Evolutionary conservation across 2,797 vertebrate species (phyloP).

Genomic region (Oceanodroma leucorhoa): DNA sequence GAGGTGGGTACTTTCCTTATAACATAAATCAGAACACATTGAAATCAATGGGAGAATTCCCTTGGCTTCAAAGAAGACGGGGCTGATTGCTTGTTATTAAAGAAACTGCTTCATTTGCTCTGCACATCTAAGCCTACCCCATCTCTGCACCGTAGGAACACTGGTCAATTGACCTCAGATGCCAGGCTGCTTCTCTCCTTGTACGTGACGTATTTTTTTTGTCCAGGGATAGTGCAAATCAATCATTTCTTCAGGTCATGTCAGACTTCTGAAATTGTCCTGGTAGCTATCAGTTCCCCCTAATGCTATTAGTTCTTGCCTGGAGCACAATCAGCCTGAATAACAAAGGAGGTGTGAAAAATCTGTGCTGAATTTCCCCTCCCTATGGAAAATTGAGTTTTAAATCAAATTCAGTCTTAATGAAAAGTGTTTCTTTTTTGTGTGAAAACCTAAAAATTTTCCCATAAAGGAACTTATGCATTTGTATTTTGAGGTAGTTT

Average conservation of each 20-base stretch:
- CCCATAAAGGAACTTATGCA: not conserved
- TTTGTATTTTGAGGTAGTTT: not conserved
- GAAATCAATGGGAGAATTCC: not conserved
- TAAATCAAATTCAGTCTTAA: not conserved
- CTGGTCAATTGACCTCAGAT: not conserved
- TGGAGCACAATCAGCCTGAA: not conserved
- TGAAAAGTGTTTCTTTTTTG: not conserved
- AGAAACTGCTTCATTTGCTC: not conserved
- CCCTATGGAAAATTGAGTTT: not conserved
- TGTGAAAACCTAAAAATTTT: not conserved
- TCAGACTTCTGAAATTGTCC: not conserved
- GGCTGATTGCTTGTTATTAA: not conserved
- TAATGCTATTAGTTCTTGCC: not conserved
- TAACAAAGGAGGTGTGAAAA: not conserved
- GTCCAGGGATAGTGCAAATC: not conserved
- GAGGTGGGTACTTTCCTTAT: not conserved
- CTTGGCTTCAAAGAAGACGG: not conserved
- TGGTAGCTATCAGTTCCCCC: not conserved
- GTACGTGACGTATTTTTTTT: not conserved
- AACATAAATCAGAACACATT: not conserved
- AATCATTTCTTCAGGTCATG: not conserved
- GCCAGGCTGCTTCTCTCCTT: not conserved
- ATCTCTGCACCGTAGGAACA: not conserved
- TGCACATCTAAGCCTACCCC: not conserved
- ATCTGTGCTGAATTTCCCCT: not conserved